Conservation (phyloP, 1,140 invertebrate species). For the Helicoverpa zea region DNA sequence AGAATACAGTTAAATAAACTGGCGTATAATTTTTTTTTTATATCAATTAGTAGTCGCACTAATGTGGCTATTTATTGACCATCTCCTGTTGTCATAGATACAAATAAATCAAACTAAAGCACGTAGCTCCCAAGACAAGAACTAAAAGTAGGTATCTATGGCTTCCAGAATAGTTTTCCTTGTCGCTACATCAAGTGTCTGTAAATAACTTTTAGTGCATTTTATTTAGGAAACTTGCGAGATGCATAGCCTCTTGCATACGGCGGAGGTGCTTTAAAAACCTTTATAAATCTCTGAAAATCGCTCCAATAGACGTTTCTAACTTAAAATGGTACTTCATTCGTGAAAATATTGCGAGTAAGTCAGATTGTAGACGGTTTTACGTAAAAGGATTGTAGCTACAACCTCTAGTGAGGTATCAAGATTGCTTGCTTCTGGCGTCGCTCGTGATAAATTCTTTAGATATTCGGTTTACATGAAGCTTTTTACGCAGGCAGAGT, state of each 20-base stretch:
- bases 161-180: neutral
- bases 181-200: neutral
- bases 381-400: neutral
- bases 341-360: constrained; percentile 34
- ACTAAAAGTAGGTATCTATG: no score
- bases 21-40: no score
- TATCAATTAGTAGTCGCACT: no score
- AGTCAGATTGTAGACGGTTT: neutral
- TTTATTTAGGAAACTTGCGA: constrained; percentile 46
- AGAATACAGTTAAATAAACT: no score
- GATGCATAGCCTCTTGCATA: constrained; percentile 32
- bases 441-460: no score
- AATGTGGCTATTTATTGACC: no score
- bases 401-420: no score
- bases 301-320: constrained; percentile 43
- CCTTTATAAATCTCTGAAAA: constrained; percentile 52
- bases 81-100: no score
- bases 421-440: no score
- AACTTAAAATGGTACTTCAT: constrained; percentile 39
- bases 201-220: constrained; percentile 50
- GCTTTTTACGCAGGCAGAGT: no score
- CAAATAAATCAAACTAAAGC: neutral
- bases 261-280: constrained; percentile 51
- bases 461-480: no score
- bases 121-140: no score